A percentile compares a stretch with the other conserved stretches of the same genome.
These are phyloP conservation scores for Mystacides longicornis DNA, from an alignment of 2,888 invertebrate species.

Conservation along the genomic window DNA sequence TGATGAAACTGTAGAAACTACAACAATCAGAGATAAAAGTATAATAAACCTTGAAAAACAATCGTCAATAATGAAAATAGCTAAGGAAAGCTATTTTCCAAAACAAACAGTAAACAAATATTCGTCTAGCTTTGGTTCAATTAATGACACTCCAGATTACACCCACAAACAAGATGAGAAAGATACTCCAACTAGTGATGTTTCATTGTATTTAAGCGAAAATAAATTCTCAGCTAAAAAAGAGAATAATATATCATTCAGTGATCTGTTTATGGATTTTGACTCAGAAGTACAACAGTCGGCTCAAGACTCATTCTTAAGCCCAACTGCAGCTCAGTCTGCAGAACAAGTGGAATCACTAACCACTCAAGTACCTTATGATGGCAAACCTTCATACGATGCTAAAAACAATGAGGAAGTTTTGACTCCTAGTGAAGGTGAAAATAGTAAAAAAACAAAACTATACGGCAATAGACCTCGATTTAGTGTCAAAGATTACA, in stretches of 20 bases:
- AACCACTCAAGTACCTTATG: not conserved
- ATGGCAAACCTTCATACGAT: slow-evolving; percentile 4
- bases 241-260: slow-evolving; percentile 29
- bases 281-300: slow-evolving; percentile 9
- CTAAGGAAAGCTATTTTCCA: slow-evolving; percentile 31
- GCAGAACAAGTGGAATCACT: not conserved
- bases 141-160: slow-evolving; percentile 39
- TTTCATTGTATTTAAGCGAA: slow-evolving; percentile 36
- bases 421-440: slow-evolving; percentile 9
- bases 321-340: slow-evolving; percentile 11
- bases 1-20: slow-evolving; percentile 30
- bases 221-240: slow-evolving; percentile 22
- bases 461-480: slow-evolving; percentile 56
- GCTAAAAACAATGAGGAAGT: slow-evolving; percentile 9
- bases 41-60: slow-evolving; percentile 37
- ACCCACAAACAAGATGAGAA: slow-evolving; percentile 48
- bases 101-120: slow-evolving; percentile 33
- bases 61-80: slow-evolving; percentile 48
- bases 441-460: slow-evolving; percentile 31
- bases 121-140: slow-evolving; percentile 33
- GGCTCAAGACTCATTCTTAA: slow-evolving; percentile 8
- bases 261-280: slow-evolving; percentile 23
- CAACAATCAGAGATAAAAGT: slow-evolving; percentile 33
- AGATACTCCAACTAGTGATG: slow-evolving; percentile 47
- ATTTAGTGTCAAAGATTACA: slow-evolving; percentile 72